Evolutionary conservation across 2,888 invertebrate species (phyloP), one percentile per base, ranked within the genome.

Genomic region (Eledona agricola): DNA sequence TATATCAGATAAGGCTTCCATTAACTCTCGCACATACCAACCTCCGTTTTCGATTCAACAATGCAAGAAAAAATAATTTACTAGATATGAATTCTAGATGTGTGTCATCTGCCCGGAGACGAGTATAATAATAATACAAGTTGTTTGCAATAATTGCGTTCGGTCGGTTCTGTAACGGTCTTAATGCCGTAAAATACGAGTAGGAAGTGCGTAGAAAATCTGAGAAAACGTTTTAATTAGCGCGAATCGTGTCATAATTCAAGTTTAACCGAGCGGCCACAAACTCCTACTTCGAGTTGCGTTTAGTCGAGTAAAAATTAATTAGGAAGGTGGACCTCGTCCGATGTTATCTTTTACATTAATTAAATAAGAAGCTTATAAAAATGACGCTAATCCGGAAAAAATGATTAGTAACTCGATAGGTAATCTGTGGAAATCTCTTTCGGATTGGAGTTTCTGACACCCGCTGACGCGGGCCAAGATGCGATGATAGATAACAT

Each of bases 301-400:
- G 17, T 17, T 31, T 31, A 7, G 31, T 31, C 15, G 7, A 13
- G 17, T 31, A 45, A 45, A 32, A 45, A 34, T 45, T 45, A 45
- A 45, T 45, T 45, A 45, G 25, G 25, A 12, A 37, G 12, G 6
- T 25, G 5, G 37, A 12, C 11, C 11, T 34, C 17, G 15, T 34
- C 20, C 29, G 37, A 37, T 37, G 25, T 37, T 47, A 47, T 47
- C 47, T 47, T 6, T 15, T 15, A 34, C 37, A 23, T 43, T 54
- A 53, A 53, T 49, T 53, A 49, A 53, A 53, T 49, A 49, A 53
- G 49, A 16, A 42, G 53, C 49, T 53, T 53, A 46, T 28, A 16
- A 22, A 42, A 19, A 31, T 43, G 54, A 54, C 54, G 29, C 31
- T 54, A 43, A 54, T 35, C 49, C 29, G 17, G 26, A 50, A 45